phyloP scores from a whole-genome alignment of 2,113 vertebrate species.

The Cromileptes altivelis region DNA sequence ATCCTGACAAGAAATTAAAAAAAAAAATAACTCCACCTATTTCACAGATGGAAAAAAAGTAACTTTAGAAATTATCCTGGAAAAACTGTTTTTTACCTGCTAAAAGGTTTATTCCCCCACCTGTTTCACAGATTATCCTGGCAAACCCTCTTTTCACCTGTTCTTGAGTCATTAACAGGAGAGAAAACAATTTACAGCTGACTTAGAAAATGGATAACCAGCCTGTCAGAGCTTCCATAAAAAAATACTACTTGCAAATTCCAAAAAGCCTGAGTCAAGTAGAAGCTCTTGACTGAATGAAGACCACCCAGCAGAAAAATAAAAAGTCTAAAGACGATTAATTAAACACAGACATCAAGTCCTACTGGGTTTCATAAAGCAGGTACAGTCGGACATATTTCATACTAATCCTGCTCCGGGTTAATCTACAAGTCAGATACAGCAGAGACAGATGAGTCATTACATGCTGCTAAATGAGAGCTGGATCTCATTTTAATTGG shows the following conservation, averaged over 20 bases:
- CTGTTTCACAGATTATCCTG: too few relatives aligned
- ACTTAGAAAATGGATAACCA: too few relatives aligned
- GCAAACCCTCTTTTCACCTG: too few relatives aligned
- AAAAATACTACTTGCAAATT: neutral
- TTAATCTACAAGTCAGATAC: slow-evolving; percentile 33
- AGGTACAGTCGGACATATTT: slow-evolving; percentile 25
- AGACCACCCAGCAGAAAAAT: neutral
- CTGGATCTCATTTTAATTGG: slow-evolving; percentile 44
- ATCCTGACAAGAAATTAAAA: too few relatives aligned
- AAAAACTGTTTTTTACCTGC: too few relatives aligned
- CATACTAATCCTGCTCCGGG: slow-evolving; percentile 45
- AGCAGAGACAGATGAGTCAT: slow-evolving; percentile 31
- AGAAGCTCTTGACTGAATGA: neutral
- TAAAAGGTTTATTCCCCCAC: too few relatives aligned
- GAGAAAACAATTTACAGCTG: too few relatives aligned
- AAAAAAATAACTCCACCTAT: too few relatives aligned
- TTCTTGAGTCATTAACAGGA: too few relatives aligned
- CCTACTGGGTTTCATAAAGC: slow-evolving; percentile 17
- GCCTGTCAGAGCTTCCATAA: too few relatives aligned
- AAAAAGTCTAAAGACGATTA: slow-evolving; percentile 18
- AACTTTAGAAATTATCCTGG: too few relatives aligned
- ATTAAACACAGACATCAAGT: slow-evolving; percentile 14
- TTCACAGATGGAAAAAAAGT: too few relatives aligned
- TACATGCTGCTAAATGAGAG: slow-evolving; percentile 31
- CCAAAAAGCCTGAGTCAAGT: neutral